Base-by-base conservation (phyloP, 2,888 invertebrate genomes). In the Macrophya alboannulata region DNA sequence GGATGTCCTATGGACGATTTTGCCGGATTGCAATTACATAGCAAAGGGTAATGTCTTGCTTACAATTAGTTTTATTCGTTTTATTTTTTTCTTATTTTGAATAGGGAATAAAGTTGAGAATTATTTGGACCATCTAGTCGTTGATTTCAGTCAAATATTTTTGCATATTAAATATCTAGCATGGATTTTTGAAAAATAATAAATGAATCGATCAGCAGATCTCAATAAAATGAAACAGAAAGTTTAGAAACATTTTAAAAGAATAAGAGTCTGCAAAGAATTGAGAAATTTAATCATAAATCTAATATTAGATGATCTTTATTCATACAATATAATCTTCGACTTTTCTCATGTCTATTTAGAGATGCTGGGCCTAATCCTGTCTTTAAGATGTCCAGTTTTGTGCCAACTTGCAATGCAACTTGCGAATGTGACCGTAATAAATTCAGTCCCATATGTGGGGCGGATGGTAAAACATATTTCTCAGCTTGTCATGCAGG, bases 401-500 rank as follows among this genome's bases (percentile, higher is more conserved):
- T 94, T 86, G 94, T 95, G 89, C 95, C 95, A 59, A 95, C 95
- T 37, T 98, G 98, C 93, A 96, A 96, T 89, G 91, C 94, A 55
- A 95, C 94, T 77, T 98, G 98, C 91, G 95, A 95, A 89, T 98
- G 98, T 93, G 96, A 96, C 92, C 95, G 95, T 88, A 96, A 96
- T 88, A 96, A 97, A 88, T 98, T 97, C 93, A 96, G 96, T 87
- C 98, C 98, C 2, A 96, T 98, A 83, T 98, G 98, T 91, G 97
- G 98, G 79, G 95, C 96, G 91, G 97, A 98, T 92, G 96, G 97
- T 10, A 96, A 95, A 91, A 98, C 98, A 5, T 98, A 98, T 92
- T 96, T 97, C 90, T 98, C 98, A 31, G 97, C 98, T 77, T 98
- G 98, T 93, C 97, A 98, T 92, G 98, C 98, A 82, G 98, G 98